Evolutionary conservation across 2,888 invertebrate genomes (phyloP).

Genomic region (Coenonympha arcania): DNA sequence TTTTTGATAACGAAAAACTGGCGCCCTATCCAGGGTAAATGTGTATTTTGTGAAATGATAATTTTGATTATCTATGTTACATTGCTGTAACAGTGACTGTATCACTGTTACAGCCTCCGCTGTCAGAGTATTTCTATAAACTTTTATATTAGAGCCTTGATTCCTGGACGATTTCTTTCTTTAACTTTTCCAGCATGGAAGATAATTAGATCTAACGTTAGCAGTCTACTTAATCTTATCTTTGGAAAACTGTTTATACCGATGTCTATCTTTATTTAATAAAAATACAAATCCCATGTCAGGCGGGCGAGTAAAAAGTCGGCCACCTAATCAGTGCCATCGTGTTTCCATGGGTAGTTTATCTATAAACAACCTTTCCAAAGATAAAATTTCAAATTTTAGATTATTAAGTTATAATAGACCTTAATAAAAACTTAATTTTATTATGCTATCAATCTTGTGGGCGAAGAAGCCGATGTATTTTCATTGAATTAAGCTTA

Average conservation of each 20-base stretch:
- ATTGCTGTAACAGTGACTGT: no score
- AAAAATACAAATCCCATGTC: slow-evolving; percentile 20
- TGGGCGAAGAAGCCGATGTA: slow-evolving; percentile 44
- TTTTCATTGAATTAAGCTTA: slow-evolving; percentile 21
- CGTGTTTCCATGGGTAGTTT: slow-evolving; percentile 59
- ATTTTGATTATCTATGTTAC: no score
- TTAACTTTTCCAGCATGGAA: slow-evolving; percentile 8
- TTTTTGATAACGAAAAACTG: no score
- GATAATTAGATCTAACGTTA: slow-evolving; percentile 9
- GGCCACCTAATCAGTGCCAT: slow-evolving; percentile 55
- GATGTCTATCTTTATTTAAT: slow-evolving; percentile 20
- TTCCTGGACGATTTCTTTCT: background rate
- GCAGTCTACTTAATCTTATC: slow-evolving; percentile 18
- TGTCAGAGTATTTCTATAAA: background rate
- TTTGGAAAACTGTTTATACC: slow-evolving; percentile 11
- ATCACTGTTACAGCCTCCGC: no score
- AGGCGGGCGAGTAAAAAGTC: slow-evolving; percentile 17
- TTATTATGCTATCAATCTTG: slow-evolving; percentile 71
- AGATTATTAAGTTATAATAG: slow-evolving; percentile 62
- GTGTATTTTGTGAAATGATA: no score
- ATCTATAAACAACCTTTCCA: slow-evolving; percentile 64
- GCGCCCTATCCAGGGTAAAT: no score
- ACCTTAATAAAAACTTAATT: slow-evolving; percentile 59
- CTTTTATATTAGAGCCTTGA: slow-evolving; percentile 1
- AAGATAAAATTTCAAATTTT: slow-evolving; percentile 66